These are phyloP conservation scores for Geotria australis DNA, from an alignment of 2,797 vertebrate species.

Conservation along the genomic window DNA sequence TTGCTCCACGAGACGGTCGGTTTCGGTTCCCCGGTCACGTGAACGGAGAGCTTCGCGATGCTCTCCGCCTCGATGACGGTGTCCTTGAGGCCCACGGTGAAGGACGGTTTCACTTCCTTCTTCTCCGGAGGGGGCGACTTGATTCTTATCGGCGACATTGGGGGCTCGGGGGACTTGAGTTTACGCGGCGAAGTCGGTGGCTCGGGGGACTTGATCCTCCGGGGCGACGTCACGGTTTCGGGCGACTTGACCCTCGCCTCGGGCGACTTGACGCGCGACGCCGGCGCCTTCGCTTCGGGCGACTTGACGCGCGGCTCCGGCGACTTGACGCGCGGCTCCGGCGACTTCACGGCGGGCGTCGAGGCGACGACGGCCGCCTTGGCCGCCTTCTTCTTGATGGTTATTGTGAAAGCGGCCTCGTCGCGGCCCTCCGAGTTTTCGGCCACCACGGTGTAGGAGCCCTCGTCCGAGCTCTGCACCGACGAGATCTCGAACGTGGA, in stretches of 20 bases:
- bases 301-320: slow-evolving; percentile 47
- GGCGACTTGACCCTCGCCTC: slow-evolving; percentile 11
- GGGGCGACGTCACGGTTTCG: slow-evolving; percentile 41
- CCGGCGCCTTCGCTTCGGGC: slow-evolving; percentile 15
- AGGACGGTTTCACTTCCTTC: slow-evolving; percentile 12
- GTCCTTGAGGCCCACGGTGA: slow-evolving; percentile 14
- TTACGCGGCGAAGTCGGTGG: too few species aligned
- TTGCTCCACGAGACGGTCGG: slow-evolving; percentile 18
- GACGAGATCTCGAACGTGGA: slow-evolving; percentile 57
- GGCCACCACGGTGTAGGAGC: slow-evolving; percentile 46
- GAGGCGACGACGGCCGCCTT: slow-evolving; percentile 29
- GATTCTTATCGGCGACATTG: slow-evolving; percentile 14
- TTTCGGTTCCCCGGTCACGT: slow-evolving; percentile 15
- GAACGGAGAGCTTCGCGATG: slow-evolving; percentile 13
- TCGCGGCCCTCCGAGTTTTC: slow-evolving; percentile 54
- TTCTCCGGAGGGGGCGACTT: slow-evolving; percentile 12
- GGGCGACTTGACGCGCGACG: slow-evolving; percentile 15
- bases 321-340: slow-evolving; percentile 44
- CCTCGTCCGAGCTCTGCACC: slow-evolving; percentile 53
- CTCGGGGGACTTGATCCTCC: slow-evolving; percentile 13
- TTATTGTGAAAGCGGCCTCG: slow-evolving; percentile 58
- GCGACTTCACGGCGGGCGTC: slow-evolving; percentile 39
- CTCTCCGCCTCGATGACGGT: slow-evolving; percentile 9
- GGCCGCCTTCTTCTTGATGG: slow-evolving; percentile 28
- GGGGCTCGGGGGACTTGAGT: slow-evolving; percentile 1